Conservation (phyloP, 2,888 invertebrate species). For the Synergus japonicus region DNA sequence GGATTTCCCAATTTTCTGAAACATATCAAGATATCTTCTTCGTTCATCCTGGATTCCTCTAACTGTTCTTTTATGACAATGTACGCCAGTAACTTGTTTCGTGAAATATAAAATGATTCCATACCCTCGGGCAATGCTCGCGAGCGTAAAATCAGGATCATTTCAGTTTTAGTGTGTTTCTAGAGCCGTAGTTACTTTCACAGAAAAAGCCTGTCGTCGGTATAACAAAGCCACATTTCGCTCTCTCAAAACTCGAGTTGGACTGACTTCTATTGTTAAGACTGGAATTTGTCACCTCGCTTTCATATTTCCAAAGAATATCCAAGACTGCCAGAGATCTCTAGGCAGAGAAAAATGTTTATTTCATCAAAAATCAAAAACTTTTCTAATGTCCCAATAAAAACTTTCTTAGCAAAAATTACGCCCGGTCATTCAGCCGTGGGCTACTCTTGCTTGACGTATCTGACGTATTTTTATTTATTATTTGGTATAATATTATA, state of each 20-base stretch:
- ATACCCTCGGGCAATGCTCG: neutral
- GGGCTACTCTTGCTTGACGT: too few species aligned
- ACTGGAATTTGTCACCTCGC: conserved; percentile 24
- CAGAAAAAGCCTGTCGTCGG: neutral
- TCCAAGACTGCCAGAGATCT: neutral
- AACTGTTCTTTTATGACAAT: conserved; percentile 33
- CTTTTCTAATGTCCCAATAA: neutral
- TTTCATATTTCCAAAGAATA: neutral
- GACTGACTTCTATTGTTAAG: conserved; percentile 13
- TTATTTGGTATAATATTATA: too few species aligned
- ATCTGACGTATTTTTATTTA: too few species aligned
- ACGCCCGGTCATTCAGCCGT: too few species aligned
- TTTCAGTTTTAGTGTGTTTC: conserved; percentile 25
- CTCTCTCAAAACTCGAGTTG: conserved; percentile 7
- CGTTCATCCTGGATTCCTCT: conserved; percentile 13
- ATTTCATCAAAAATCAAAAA: neutral
- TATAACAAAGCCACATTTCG: conserved; percentile 12
- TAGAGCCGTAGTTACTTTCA: conserved; percentile 5
- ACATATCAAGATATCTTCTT: neutral
- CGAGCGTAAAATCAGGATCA: conserved; percentile 19
- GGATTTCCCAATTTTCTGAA: conserved; percentile 12
- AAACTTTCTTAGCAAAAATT: too few species aligned
- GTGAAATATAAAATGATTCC: neutral
- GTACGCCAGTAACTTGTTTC: neutral
- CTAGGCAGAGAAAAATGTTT: neutral